Conservation (phyloP, 2,113 vertebrate genomes). For the Phylloscopus trochiloides region DNA sequence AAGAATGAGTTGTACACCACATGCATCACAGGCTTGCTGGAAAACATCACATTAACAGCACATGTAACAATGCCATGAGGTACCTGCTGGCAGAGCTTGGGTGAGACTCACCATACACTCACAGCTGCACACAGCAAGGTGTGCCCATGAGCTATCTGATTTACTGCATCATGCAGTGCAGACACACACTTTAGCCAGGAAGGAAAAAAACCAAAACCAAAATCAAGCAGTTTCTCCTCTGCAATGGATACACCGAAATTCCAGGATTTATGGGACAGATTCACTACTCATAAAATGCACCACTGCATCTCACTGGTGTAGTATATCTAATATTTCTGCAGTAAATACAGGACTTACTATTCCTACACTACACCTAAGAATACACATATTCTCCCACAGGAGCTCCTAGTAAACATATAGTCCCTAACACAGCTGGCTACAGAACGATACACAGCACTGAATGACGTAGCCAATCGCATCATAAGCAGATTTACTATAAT, state of each 20-base stretch:
- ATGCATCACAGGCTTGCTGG: neutral
- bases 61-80: fast-evolving
- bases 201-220: neutral
- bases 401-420: neutral
- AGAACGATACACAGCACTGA: neutral
- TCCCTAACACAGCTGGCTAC: neutral
- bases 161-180: neutral
- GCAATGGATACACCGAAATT: neutral
- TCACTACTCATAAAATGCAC: neutral
- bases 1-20: neutral
- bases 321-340: neutral
- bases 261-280: neutral
- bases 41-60: neutral
- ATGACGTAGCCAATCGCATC: neutral
- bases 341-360: neutral
- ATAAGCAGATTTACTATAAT: slow-evolving; percentile 35
- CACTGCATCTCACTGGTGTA: neutral
- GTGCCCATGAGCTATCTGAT: neutral
- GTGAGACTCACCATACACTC: neutral
- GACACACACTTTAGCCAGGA: neutral
- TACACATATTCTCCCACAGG: neutral
- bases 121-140: neutral
- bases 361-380: neutral
- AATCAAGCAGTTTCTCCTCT: neutral
- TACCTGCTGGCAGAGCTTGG: neutral